Evolutionary conservation across 2,797 vertebrate species (phyloP), one percentile per base, ranked within the genome.

Genomic region (Limosa lapponica): DNA sequence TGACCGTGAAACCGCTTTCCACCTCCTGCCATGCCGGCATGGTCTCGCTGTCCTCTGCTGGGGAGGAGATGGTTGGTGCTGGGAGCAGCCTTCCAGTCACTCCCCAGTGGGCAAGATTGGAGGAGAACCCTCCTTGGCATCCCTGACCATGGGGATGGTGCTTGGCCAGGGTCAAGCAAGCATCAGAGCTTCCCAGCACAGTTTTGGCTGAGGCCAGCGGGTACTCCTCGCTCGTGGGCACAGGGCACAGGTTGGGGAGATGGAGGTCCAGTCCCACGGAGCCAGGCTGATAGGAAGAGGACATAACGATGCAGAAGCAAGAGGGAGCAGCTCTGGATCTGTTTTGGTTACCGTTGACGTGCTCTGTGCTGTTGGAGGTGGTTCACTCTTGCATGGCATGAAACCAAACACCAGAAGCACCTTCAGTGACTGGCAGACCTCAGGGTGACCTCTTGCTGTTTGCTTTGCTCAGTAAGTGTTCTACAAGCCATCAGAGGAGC

Each of bases 21-120:
- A 5, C 1, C 2, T 37, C 39, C 25, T 2, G 2, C 10, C 74
- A 24, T n/a, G 49, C 48, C 16, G 0, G 1, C 0, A 0, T 2
- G 0, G 7, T 11, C 72, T 54, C 2, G 1, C 65, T n/a, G 58
- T 4, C 3, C 25, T 20, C 14, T 59, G n/a, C 16, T 14, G 7
- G 37, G 46, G 18, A 51, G 51, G 23, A 71, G 34, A 37, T 16
- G 20, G 11, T 8, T 4, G 0, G 8, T 13, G 30, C 37, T 20
- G n/a, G 57, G 10, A 39, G 24, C 37, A 37, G 39, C 43, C 48
- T 62, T 28, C 14, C 25, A 6, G 19, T 14, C 3, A 1, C 27
- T 64, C 13, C n/a, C 8, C 0, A 0, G n/a, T 4, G 1, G 13
- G 59, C 22, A 55, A 39, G 25, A 11, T 2, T 74, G 61, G 24